These are phyloP conservation scores for Halocynthia roretzi DNA, from an alignment of 23 tunicate genomes.

Conservation along the genomic window DNA sequence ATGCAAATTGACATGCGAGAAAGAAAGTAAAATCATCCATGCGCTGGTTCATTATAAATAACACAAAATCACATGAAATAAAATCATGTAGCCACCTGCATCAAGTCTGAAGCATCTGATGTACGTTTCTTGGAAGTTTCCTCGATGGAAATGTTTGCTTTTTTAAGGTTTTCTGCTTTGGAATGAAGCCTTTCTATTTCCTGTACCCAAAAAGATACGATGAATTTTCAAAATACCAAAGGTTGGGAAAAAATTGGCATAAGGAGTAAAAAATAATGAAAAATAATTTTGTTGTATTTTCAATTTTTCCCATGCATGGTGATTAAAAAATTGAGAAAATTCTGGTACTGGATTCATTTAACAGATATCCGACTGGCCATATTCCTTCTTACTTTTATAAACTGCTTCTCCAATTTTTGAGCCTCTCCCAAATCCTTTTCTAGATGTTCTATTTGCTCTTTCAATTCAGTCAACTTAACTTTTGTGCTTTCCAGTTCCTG, in stretches of 20 bases:
- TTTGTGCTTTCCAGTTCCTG: not conserved
- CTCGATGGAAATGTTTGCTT: not conserved
- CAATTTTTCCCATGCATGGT: no score
- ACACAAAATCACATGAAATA: not conserved
- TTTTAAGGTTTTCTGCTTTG: conserved; percentile 3
- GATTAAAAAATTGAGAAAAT: no score
- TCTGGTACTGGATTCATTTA: no score
- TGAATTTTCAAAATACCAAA: not conserved
- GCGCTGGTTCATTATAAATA: no score
- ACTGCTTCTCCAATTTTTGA: conserved; percentile 25
- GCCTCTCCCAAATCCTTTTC: conserved; percentile 36
- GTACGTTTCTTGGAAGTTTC: conserved; percentile 24
- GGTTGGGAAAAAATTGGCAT: no score
- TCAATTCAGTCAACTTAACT: not conserved
- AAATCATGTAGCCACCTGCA: conserved; percentile 5
- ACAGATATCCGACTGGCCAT: not conserved
- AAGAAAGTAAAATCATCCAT: not conserved
- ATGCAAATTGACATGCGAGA: not conserved
- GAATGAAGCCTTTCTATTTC: conserved; percentile 43
- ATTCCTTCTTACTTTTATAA: conserved; percentile 2
- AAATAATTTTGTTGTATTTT: no score
- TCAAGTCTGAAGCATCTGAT: conserved; percentile 20
- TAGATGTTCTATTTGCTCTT: conserved; percentile 8
- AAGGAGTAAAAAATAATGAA: no score
- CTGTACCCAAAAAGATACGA: not conserved